Base-by-base conservation (phyloP, 2,888 invertebrate genomes). In the Euzophera pinguis region DNA sequence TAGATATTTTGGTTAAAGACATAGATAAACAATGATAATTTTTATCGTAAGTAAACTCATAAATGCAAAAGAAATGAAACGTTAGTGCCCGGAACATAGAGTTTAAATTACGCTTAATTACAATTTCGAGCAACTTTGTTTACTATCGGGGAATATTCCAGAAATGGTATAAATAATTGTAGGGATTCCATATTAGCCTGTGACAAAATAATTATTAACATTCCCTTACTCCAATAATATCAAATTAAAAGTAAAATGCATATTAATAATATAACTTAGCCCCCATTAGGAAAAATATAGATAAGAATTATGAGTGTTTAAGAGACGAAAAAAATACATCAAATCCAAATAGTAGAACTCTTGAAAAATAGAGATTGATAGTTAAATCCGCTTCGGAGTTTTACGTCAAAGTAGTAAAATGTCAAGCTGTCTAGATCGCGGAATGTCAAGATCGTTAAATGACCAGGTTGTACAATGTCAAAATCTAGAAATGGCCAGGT, bases 21-120 rank as follows among this genome's bases (percentile, higher is more conserved):
- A 22, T 42, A n/a, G n/a, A n/a, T n/a, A 42, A 42, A 42, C 42
- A 42, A 5, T 42, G 42, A 42, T 42, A 42, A 42, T 5, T 42
- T 41, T 17, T 42, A 22, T 42, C 42, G 22, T 42, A 42, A 42
- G 42, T 42, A 4, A 5, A 4, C n/a, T n/a, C 3, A 2, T 3
- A 22, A 27, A n/a, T 22, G 22, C 42, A 42, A 12, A 1, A 7
- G 8, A 42, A 42, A 42, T 27, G n/a, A 12, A 12, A 3, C n/a
- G 7, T 22, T 22, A 6, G n/a, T 22, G 1, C 6, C 3, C 1
- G 3, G 22, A 12, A 16, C 12, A 42, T 42, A 27, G 5, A n/a
- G 42, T 22, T 10, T n/a, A 42, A 22, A 42, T n/a, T 42, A 5
- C 22, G 1, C 17, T 22, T 12, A 22, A 10, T 17, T 10, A 2